phyloP scores from a whole-genome alignment of 2,888 invertebrate species.

The Corbicula japonica region DNA sequence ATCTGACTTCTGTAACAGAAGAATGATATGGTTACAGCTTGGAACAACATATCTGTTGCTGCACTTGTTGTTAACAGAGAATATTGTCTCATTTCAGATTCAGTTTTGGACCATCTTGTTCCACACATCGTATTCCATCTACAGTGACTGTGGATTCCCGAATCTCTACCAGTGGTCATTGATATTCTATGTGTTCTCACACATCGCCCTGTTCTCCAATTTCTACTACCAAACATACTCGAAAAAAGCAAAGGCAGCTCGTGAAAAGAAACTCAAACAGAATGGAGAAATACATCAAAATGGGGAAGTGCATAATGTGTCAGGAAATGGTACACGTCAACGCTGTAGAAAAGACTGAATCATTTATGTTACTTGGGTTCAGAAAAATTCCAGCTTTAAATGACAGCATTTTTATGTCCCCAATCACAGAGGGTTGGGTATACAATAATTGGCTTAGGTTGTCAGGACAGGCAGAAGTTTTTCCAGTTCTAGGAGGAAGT shows the following conservation, averaged over 20 bases:
- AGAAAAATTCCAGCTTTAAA: too few species aligned
- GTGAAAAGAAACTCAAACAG: conserved; percentile 36
- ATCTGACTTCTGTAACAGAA: too few species aligned
- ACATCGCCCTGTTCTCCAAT: conserved; percentile 84
- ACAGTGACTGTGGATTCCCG: conserved; percentile 79
- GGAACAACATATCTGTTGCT: too few species aligned
- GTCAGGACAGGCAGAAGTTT: too few species aligned
- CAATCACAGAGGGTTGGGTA: too few species aligned
- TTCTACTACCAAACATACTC: conserved; percentile 84
- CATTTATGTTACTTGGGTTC: too few species aligned
- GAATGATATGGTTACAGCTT: too few species aligned
- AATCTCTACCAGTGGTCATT: conserved; percentile 77
- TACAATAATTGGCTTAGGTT: too few species aligned
- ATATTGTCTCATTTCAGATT: conserved; percentile 70
- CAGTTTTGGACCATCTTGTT: conserved; percentile 85
- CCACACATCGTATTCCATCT: conserved; percentile 86
- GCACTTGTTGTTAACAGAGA: background rate
- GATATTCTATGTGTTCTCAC: conserved; percentile 79
- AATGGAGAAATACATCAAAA: conserved; percentile 19
- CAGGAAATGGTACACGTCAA: background rate
- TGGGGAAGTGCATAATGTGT: background rate
- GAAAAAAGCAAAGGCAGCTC: conserved; percentile 59
- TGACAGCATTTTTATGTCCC: too few species aligned
- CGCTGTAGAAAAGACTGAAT: conserved; percentile 14
- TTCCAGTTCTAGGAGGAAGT: too few species aligned